These are phyloP conservation scores for Alsophila aescularia DNA, from an alignment of 2,888 invertebrate species.

Conservation along the genomic window DNA sequence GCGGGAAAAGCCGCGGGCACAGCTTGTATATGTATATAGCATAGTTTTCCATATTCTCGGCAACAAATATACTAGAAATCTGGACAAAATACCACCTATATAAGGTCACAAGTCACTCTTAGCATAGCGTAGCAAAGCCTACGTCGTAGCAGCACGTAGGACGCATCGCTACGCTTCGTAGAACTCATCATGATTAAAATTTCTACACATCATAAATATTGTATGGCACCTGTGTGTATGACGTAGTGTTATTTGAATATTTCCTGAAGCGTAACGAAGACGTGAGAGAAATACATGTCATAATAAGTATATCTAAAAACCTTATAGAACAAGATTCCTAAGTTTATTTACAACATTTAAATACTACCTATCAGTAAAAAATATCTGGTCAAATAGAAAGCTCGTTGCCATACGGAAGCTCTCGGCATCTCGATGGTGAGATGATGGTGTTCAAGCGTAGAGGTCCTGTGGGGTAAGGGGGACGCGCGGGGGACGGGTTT, in stretches of 20 bases:
- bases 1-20: no score
- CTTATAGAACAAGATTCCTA: background rate
- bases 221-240: background rate
- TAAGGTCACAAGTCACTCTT: background rate
- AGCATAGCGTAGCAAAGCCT: slow-evolving; percentile 13
- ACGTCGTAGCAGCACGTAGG: slow-evolving; percentile 33
- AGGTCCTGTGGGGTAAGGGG: slow-evolving; percentile 68
- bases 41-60: no score
- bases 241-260: no score
- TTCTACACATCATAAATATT: background rate
- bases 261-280: background rate
- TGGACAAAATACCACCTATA: no score
- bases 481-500: slow-evolving; percentile 48
- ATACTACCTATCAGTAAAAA: background rate
- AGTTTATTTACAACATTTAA: background rate
- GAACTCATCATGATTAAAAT: background rate
- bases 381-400: slow-evolving; percentile 21
- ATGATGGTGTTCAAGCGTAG: slow-evolving; percentile 62
- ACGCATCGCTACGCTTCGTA: background rate
- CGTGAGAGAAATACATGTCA: background rate
- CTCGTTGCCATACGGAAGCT: slow-evolving; percentile 11
- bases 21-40: no score
- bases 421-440: slow-evolving; percentile 29
- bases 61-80: no score
- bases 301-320: background rate